Conservation (phyloP, 2,113 vertebrate genomes). For the Progne subis region DNA sequence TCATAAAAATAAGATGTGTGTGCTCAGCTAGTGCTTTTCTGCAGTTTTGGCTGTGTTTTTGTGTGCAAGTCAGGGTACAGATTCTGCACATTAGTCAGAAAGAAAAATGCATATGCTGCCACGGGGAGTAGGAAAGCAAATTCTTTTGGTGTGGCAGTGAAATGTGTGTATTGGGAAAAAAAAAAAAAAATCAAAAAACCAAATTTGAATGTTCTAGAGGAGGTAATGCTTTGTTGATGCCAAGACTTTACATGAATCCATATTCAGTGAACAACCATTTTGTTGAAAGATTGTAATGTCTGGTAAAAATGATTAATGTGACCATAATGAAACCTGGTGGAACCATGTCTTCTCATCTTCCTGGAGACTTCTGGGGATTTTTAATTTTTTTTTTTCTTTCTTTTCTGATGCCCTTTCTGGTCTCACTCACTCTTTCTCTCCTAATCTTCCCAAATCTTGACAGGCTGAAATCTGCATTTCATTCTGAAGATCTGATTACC, state of each 20-base stretch:
- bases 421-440: neutral
- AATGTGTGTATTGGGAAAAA: neutral
- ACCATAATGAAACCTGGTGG: neutral
- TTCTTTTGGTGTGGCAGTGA: constrained; percentile 48
- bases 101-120: constrained; percentile 71
- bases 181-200: neutral
- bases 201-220: constrained; percentile 43
- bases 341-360: neutral
- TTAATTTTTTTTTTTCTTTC: too few relatives aligned
- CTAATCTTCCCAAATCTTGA: neutral
- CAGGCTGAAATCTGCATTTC: neutral
- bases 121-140: constrained; percentile 58
- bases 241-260: constrained; percentile 67
- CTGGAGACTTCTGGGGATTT: neutral
- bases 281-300: constrained; percentile 26
- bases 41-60: constrained; percentile 61
- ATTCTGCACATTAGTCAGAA: constrained; percentile 77
- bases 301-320: constrained; percentile 13
- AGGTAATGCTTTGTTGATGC: constrained; percentile 21
- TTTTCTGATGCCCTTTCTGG: neutral
- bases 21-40: constrained; percentile 41
- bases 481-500: neutral
- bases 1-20: constrained; percentile 67
- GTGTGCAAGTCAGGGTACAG: constrained; percentile 67
- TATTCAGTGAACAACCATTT: constrained; percentile 60